Evolutionary conservation across 2,113 vertebrate genomes (phyloP), one percentile per base, ranked within the genome.

Genomic region (Phrynosoma platyrhinos): DNA sequence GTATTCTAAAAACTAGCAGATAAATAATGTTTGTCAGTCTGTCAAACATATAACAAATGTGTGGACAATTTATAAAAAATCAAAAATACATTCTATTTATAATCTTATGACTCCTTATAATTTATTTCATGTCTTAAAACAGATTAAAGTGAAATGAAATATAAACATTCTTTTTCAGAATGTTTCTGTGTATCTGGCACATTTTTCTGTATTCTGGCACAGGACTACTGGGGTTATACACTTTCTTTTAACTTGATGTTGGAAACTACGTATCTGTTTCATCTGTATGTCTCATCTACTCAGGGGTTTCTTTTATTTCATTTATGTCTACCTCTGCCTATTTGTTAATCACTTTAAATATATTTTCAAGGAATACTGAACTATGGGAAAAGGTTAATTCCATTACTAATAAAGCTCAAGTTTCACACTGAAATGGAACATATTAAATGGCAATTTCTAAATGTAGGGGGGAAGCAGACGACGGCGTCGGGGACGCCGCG

Each of bases 211-310:
- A 47, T 36, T 36, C 91, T 89, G 89, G 91, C 93, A 92, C 94
- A 88, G 88, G 93, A 82, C 84, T 90, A 84, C 88, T 90, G 91
- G 89, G 84, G 79, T 92, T 91, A 62, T 92, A 91, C 93, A 86
- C 47, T 89, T 93, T 82, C 55, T 92, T 93, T 92, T 94, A 94
- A 95, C 92, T 90, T 94, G 84, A 90, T 90, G 82, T 42, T 93
- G 66, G 93, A 94, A 94, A 86, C 88, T 93, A n/a, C n/a, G n/a
- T n/a, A 95, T 95, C 92, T 95, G 91, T 92, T 95, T 93, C 87
- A 75, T 91, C 94, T 91, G 90, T 30, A 90, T 85, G 92, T 86
- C 92, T 94, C 92, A 91, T 93, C 94, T 95, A 84, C 75, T 75
- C 4, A 79, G 85, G 40, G 91, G 80, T 87, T 92, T 89, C 71